Evolutionary conservation across 37 sponge, comb jelly and placozoan genomes (phyloP).

Genomic region (Lycopodina hypogea): DNA sequence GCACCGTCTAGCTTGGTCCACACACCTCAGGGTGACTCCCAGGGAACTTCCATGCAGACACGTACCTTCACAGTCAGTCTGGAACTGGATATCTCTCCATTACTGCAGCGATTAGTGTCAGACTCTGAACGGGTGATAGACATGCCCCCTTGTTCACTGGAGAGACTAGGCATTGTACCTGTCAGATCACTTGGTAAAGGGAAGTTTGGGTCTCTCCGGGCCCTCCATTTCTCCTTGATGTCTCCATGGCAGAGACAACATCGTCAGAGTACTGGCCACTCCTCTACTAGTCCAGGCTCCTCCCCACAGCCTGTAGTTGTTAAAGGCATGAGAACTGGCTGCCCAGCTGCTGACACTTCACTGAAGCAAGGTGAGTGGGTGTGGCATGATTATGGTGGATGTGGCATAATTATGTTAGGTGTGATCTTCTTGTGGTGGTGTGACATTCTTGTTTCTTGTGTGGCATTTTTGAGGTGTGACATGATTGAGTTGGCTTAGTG

Average conservation of each 20-base stretch:
- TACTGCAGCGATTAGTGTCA: background rate
- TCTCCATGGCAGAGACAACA: background rate
- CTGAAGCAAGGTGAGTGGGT: conserved; percentile 41
- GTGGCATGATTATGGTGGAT: too few relatives aligned
- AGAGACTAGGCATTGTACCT: conserved; percentile 61
- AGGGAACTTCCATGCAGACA: background rate
- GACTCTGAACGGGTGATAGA: background rate
- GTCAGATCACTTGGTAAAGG: conserved; percentile 5
- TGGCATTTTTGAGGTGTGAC: too few relatives aligned
- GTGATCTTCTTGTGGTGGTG: too few relatives aligned
- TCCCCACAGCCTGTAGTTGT: conserved; percentile 34
- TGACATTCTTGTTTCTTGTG: too few relatives aligned
- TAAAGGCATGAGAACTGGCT: conserved; percentile 41
- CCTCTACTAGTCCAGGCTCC: background rate
- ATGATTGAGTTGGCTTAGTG: too few relatives aligned
- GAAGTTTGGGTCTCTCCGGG: conserved; percentile 22
- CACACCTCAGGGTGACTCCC: conserved; percentile 14
- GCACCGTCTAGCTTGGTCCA: background rate
- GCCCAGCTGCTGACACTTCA: conserved; percentile 36
- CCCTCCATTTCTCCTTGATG: conserved; percentile 9
- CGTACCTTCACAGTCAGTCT: background rate
- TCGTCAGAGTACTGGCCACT: too few relatives aligned
- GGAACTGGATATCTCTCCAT: conserved; percentile 21
- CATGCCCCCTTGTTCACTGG: conserved; percentile 39
- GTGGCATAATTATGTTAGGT: too few relatives aligned